Conservation (phyloP, 2,113 vertebrate species). For the Potamarius usumacintae region DNA sequence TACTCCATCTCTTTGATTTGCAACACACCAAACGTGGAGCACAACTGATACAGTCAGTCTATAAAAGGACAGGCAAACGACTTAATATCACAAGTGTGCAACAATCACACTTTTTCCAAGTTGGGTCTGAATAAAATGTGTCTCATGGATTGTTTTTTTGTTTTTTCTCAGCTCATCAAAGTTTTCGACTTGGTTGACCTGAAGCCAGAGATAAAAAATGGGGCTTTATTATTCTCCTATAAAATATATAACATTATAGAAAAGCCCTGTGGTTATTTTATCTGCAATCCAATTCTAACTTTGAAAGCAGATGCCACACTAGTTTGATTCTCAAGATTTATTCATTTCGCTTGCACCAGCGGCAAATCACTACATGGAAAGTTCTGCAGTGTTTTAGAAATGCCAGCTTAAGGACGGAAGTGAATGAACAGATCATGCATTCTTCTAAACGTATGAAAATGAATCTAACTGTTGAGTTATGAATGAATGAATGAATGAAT, state of each 20-base stretch:
- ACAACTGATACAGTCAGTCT: not conserved
- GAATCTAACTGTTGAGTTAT: not conserved
- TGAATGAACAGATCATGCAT: not conserved
- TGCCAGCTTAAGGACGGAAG: not conserved
- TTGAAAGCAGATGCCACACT: not conserved
- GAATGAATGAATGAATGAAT: no score
- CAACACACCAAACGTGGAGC: not conserved
- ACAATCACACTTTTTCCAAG: not conserved
- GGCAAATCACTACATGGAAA: not conserved
- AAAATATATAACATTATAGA: not conserved
- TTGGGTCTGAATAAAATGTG: constrained; percentile 5
- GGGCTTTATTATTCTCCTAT: no score
- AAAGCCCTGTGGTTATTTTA: not conserved
- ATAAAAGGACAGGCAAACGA: not conserved
- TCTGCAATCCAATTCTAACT: constrained; percentile 10
- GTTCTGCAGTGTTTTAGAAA: not conserved
- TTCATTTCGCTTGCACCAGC: not conserved
- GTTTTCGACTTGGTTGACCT: not conserved
- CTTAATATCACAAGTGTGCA: not conserved
- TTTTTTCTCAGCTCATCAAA: not conserved
- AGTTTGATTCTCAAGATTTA: not conserved
- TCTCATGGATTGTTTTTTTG: not conserved
- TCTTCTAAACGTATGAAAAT: not conserved
- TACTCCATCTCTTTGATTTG: not conserved
- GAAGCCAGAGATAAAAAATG: not conserved